Evolutionary conservation across 2,797 vertebrate genomes (phyloP), one percentile per base, ranked within the genome.

Genomic region (Eupleurogrammus muticus): DNA sequence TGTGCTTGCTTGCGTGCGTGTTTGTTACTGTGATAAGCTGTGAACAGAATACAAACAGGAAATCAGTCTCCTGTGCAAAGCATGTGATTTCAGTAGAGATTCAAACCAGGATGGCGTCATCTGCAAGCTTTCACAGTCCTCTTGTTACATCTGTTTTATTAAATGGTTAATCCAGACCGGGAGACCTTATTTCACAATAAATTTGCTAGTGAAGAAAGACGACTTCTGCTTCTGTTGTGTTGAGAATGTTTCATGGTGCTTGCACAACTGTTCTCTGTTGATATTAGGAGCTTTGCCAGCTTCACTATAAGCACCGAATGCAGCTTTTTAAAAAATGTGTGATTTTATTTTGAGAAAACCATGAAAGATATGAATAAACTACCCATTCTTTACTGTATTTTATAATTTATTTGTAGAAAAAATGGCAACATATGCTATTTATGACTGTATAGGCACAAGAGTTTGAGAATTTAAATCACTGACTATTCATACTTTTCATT

Each of bases 281-380:
- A 10, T 48, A 9, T 32, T 5, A 3, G 42, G 42, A 55, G 38
- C 32, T 61, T 70, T 38, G 7, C 10, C 1, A 12, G 21, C 8
- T 62, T 9, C 13, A 24, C 28, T 34, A 21, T 3, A 12, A 32
- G 21, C 4, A 46, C 42, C 16, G 21, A 21, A 52, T 11, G 35
- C 55, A 40, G 44, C 21, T 67, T 51, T 47, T 10, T 24, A 20
- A 74, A 19, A 20, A 74, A 19, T 7, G 23, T 20, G 57, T 38
- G 44, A 67, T 48, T 48, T 48, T 21, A 20, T 9, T 21, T 48
- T 21, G 1, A 21, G 47, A 48, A 49, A 13, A 49, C 20, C 11
- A 23, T 21, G 10, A 49, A 49, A 21, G 16, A 7, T 44, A 44
- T 17, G 5, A 44, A n/a, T 16, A 17, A 5, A 42, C 14, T 16